Base-by-base conservation (phyloP, 1,140 invertebrate genomes). In the Pogonomyrmex californicus region DNA sequence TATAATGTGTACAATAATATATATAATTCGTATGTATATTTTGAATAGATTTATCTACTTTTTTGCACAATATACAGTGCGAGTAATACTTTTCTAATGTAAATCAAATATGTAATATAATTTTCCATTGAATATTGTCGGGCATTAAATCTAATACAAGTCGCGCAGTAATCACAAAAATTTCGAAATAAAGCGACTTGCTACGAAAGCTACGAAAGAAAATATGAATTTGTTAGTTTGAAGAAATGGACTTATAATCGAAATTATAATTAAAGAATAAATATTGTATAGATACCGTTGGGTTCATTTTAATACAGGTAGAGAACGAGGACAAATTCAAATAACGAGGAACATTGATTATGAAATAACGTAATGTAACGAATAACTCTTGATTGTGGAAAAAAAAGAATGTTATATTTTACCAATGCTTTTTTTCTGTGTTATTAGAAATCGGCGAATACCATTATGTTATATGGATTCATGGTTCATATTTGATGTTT, bases 401-500 rank as follows among this genome's bases (percentile, higher is more conserved):
- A 63, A 63, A 62, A 63, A 63, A 62, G 12, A 62, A 63, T 54
- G 23, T 56, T 63, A 54, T 56, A 75, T 6, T 33, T 12, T 56
- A 56, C 0, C 23, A 82, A 33, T 44, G 47, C 58, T 38, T 17
- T 23, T 23, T 82, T 30, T 78, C 36, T 62, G 9, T 10, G 62
- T 14, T 41, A 58, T 47, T 51, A 12, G 36, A 5, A n/a, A 76
- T 23, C 10, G 4, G n/a, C 7, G 7, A 23, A 58, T 41, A 30
- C 23, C 1, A 1, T 36, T 6, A 51, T 58, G 0, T 66, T n/a
- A 17, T 23, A 70, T 38, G 49, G 10, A 12, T 33, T 56, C 10
- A 65, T 17, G n/a, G 87, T 87, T 89, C 68, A 63, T 88, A 81
- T 4, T 65, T 10, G 62, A 82, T 81, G 88, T 86, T 86, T 41